Conservation (phyloP, 2,888 invertebrate genomes). For the Crocallis elinguaria region DNA sequence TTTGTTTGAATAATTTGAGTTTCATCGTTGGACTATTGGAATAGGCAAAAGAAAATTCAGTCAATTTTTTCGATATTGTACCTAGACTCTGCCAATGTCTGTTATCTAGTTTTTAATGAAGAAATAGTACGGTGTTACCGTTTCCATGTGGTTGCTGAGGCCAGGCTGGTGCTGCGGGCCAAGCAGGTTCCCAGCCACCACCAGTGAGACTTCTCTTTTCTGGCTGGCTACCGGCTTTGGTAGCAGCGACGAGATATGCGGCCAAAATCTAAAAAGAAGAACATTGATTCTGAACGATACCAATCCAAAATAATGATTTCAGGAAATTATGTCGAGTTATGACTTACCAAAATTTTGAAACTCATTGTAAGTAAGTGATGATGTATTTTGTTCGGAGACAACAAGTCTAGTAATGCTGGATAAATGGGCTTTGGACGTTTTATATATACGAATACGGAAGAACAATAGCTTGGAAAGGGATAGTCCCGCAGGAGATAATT, state of each 20-base stretch:
- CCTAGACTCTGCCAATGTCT: too few species aligned
- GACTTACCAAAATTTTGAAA: constrained; percentile 63
- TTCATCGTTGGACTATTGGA: too few species aligned
- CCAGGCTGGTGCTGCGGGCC: constrained; percentile 48
- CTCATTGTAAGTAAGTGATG: constrained; percentile 49
- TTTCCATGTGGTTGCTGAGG: constrained; percentile 43
- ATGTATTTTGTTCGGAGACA: constrained; percentile 33
- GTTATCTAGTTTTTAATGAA: too few species aligned
- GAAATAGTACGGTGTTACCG: too few species aligned
- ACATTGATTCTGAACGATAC: background rate
- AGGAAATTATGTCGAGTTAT: background rate
- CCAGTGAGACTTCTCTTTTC: constrained; percentile 63
- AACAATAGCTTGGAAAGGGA: constrained; percentile 36
- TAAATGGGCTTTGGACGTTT: constrained; percentile 49
- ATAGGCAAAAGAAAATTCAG: too few species aligned
- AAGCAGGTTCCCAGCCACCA: constrained; percentile 45
- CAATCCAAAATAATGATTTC: too few species aligned
- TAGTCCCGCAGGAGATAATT: constrained; percentile 26
- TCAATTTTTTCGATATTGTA: too few species aligned
- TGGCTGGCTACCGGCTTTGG: constrained; percentile 43
- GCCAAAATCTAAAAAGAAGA: constrained; percentile 40
- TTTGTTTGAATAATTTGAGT: too few species aligned
- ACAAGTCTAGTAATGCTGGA: constrained; percentile 43
- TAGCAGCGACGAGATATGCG: constrained; percentile 42
- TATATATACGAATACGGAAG: constrained; percentile 75